Base-by-base conservation (phyloP, 2,888 invertebrate species). In the Drosophila ustulata region DNA sequence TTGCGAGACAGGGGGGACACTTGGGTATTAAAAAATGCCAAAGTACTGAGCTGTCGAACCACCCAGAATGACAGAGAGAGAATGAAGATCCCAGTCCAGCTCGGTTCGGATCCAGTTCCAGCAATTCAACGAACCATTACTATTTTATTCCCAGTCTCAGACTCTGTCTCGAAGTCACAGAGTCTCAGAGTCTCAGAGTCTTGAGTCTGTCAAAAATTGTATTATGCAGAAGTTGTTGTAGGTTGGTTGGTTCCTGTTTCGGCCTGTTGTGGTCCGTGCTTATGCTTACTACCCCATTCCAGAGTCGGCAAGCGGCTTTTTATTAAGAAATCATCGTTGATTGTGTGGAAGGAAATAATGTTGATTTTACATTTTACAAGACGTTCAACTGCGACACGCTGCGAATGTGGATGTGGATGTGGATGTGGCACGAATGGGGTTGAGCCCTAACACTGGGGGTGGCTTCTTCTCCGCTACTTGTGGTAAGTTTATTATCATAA, bases 281-380 rank as follows among this genome's bases (percentile, higher is more conserved):
- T 62, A 64, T 73, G 61, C 43, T 58, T 46, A 51, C 68, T 56
- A 57, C 56, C 64, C 51, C 58, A 23, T 43, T 53, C 9, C 37
- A 45, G 39, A 51, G 50, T 25, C 6, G 43, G 59, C 28, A 65
- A 69, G 52, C 71, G 70, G 76, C 78, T 80, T 85, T 86, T 87
- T 84, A 87, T 82, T 84, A 87, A 84, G 87, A 85, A 85, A 87
- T 84, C 85, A 87, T 87, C 84, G 84, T 84, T 85, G 85, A 87
- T 87, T 85, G 85, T 80, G 82, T 87, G 87, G 87, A 87, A 87
- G 84, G 82, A 85, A 85, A 77, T 84, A 80, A 82, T 87, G 85
- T 87, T 85, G 84, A 82, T 84, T 87, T 84, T 78, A 84, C 78
- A 80, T 80, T 87, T 82, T 74, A 57, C 68, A 75, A 75, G 68